Evolutionary conservation across 2,113 vertebrate genomes (phyloP), one percentile per base, ranked within the genome.

Genomic region (Arvicanthis niloticus): DNA sequence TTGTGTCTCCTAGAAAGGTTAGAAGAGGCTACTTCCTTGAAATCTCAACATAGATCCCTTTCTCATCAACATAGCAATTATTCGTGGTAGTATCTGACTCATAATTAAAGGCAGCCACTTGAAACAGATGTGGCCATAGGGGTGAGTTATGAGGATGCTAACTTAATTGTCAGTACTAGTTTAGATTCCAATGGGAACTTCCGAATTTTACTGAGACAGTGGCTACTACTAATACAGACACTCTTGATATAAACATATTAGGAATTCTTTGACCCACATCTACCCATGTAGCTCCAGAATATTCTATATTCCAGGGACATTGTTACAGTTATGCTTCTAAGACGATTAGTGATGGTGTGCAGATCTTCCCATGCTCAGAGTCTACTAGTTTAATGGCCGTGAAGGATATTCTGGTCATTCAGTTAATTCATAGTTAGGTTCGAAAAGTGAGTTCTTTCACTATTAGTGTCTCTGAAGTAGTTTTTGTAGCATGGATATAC

Each of bases 401-500:
- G 56, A 42, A 51, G 60, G 40, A 85, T 42, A 91, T 86, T 75
- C 34, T 62, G 73, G 68, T 51, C 65, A 90, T 45, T 88, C 75
- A 91, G 11, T 70, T 42, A 85, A 42, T 90, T 62, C 89, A 21
- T 76, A 37, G 19, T 68, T 93, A 8, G 31, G 9, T 11, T 90
- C 3, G 62, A 91, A 95, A 78, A 12, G 62, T 62, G 89, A 73
- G 65, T 90, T 37, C 21, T 94, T 93, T 85, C 31, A 70, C 76
- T 75, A 40, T 91, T 65, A 51, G 15, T 70, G 70, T 87, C 31
- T 53, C 29, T 95, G 68, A 96, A 89, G 89, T 65, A 56, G 42
- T 78, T 87, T 84, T 58, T 92, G 10, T 62, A 80, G 62, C 4
- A 40, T 65, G 22, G 15, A 7, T 58, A 3, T 65, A 75, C 72